Evolutionary conservation across 1,140 invertebrate species (phyloP).

Genomic region (Planococcus citri): DNA sequence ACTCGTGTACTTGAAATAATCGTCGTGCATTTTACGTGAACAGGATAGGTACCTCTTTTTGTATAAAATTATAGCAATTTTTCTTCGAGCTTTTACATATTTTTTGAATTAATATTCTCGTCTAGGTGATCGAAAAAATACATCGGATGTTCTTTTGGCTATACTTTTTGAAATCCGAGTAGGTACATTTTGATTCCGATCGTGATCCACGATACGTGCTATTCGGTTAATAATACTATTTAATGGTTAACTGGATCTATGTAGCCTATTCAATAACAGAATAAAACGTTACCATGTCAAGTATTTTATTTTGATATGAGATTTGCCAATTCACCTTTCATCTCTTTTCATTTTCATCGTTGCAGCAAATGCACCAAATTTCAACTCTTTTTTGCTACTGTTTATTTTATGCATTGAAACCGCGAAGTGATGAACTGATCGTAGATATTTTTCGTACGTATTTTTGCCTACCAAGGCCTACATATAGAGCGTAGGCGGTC

Average conservation of each 20-base stretch:
- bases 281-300: constrained; percentile 16
- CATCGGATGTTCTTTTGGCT: neutral
- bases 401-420: neutral
- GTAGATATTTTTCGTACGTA: too few species aligned
- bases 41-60: too few species aligned
- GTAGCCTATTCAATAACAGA: neutral
- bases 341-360: neutral
- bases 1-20: neutral
- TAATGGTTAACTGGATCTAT: constrained; percentile 16
- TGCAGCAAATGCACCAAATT: too few species aligned
- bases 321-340: constrained; percentile 1
- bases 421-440: too few species aligned
- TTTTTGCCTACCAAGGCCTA: too few species aligned
- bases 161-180: neutral
- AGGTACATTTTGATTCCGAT: neutral
- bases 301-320: constrained; percentile 17
- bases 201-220: neutral
- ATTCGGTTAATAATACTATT: constrained; percentile 4
- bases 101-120: too few species aligned
- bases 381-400: neutral
- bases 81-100: too few species aligned
- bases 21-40: too few species aligned
- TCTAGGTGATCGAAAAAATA: too few species aligned
- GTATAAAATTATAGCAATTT: too few species aligned
- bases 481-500: too few species aligned